phyloP scores from a whole-genome alignment of 2,113 vertebrate genomes.

The Alaudala cheleensis region DNA sequence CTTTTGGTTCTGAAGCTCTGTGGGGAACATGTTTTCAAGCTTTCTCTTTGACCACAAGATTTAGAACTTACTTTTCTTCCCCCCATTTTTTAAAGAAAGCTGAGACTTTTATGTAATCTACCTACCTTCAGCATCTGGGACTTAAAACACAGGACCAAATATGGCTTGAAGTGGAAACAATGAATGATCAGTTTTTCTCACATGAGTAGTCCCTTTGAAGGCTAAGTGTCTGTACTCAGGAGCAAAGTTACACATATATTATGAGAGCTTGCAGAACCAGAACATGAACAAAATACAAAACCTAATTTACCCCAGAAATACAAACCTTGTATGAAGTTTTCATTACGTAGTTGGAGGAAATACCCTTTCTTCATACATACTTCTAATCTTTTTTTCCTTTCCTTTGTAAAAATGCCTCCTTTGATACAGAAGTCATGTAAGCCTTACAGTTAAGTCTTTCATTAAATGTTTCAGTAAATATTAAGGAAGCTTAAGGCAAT shows the following conservation, averaged over 20 bases:
- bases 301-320: neutral
- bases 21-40: neutral
- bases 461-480: conserved; percentile 50
- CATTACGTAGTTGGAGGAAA: neutral
- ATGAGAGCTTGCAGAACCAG: conserved; percentile 3
- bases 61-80: neutral
- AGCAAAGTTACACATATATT: neutral
- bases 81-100: neutral
- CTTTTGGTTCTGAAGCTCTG: neutral
- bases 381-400: neutral
- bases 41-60: conserved; percentile 11
- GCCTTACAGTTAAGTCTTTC: conserved; percentile 8
- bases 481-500: conserved; percentile 37
- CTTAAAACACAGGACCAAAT: conserved; percentile 23
- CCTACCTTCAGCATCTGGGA: neutral
- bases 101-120: conserved; percentile 5
- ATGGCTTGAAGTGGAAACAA: conserved; percentile 39
- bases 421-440: neutral
- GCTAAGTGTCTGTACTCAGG: neutral
- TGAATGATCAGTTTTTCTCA: conserved; percentile 45
- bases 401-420: conserved; percentile 3
- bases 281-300: neutral
- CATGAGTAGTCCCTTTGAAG: conserved; percentile 43
- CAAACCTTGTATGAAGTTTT: neutral
- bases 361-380: neutral